A percentile compares a stretch with the other conserved stretches of the same genome.
Conservation (phyloP, 2,888 invertebrate species). For the Limenitis arthemis region DNA sequence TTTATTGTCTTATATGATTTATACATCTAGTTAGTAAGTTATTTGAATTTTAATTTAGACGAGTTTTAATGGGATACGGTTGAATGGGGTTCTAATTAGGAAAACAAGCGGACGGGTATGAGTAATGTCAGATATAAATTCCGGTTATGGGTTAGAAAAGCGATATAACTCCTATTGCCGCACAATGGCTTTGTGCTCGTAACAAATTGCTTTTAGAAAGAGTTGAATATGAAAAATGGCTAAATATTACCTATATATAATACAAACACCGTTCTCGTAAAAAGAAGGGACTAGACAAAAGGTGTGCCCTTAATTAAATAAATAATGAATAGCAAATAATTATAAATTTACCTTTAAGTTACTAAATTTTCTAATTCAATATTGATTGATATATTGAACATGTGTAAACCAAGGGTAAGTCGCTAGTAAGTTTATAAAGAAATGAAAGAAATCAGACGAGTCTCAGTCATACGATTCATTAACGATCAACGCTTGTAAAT, state of each 20-base stretch:
- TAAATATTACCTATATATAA: slow-evolving; percentile 16
- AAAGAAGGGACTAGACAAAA: neutral
- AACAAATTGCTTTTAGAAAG: slow-evolving; percentile 58
- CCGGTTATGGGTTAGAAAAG: slow-evolving; percentile 58
- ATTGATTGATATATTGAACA: too few relatives aligned
- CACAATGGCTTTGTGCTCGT: slow-evolving; percentile 34
- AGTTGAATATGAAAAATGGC: slow-evolving; percentile 50
- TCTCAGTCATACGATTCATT: slow-evolving; percentile 36
- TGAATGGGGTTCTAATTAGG: slow-evolving; percentile 71
- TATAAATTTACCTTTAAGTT: too few relatives aligned
- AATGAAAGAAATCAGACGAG: slow-evolving; percentile 27
- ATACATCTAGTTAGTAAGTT: slow-evolving; percentile 71
- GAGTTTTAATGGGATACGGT: slow-evolving; percentile 66
- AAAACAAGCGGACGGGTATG: slow-evolving; percentile 62
- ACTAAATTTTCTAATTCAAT: too few relatives aligned
- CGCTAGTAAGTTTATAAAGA: neutral
- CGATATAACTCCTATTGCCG: slow-evolving; percentile 37
- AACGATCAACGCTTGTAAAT: slow-evolving; percentile 54
- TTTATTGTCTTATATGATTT: slow-evolving; percentile 70
- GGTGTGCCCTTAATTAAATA: neutral
- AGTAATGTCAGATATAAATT: slow-evolving; percentile 68
- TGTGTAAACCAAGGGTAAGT: too few relatives aligned
- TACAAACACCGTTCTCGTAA: slow-evolving; percentile 4
- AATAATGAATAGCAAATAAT: too few relatives aligned
- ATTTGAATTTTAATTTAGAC: slow-evolving; percentile 71